These are phyloP conservation scores for Aphelinus atriplicis DNA, from an alignment of 1,140 invertebrate genomes.

Conservation along the genomic window DNA sequence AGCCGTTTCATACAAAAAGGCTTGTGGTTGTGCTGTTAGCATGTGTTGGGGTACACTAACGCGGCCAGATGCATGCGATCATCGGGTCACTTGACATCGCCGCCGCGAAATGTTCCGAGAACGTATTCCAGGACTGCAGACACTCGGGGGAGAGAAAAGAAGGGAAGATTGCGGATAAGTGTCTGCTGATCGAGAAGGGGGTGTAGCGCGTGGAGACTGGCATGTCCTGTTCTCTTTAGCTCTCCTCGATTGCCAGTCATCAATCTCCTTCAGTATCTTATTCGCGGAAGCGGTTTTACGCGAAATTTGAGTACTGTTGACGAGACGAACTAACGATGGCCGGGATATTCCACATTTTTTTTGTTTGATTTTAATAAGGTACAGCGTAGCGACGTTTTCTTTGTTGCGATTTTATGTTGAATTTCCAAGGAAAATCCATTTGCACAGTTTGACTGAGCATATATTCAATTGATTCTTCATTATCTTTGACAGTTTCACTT, in stretches of 20 bases:
- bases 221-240: not conserved
- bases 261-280: too few relatives aligned
- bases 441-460: too few relatives aligned
- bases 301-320: too few relatives aligned
- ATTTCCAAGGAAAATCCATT: too few relatives aligned
- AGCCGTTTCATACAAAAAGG: slow-evolving; percentile 5
- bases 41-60: not conserved
- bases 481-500: too few relatives aligned
- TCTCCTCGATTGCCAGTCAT: not conserved
- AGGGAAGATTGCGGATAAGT: slow-evolving; percentile 17
- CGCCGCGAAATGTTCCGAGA: slow-evolving; percentile 26
- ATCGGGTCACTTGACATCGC: slow-evolving; percentile 9
- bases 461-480: too few relatives aligned
- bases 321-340: too few relatives aligned
- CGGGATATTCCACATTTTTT: too few relatives aligned
- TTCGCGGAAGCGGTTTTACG: too few relatives aligned
- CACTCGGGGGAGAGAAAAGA: not conserved
- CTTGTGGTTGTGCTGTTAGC: not conserved
- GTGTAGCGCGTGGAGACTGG: not conserved
- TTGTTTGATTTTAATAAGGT: too few relatives aligned
- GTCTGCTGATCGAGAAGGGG: slow-evolving; percentile 8
- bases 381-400: too few relatives aligned
- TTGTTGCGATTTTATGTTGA: too few relatives aligned
- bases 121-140: not conserved
- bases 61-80: not conserved